These are phyloP conservation scores for Agrilus biguttatus DNA, from an alignment of 2,888 invertebrate species.

Conservation along the genomic window DNA sequence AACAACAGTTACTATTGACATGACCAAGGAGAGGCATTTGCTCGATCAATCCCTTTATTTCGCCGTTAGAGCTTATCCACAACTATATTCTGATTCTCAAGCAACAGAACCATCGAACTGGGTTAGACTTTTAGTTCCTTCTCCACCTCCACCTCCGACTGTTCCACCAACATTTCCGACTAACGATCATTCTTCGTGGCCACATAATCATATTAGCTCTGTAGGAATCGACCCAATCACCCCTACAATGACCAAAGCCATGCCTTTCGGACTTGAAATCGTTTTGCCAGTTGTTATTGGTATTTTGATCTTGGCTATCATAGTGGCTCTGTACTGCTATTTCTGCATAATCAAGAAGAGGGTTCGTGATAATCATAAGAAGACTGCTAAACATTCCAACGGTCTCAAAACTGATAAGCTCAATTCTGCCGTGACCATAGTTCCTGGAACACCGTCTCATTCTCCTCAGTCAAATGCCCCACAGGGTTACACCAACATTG, in stretches of 20 bases:
- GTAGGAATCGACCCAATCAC: constrained; percentile 23
- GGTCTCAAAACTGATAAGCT: constrained; percentile 26
- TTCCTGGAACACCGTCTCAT: constrained; percentile 28
- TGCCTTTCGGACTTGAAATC: constrained; percentile 32
- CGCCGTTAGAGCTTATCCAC: constrained; percentile 36
- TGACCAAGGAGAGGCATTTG: constrained; percentile 31
- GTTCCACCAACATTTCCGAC: constrained; percentile 27
- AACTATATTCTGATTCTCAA: constrained; percentile 22
- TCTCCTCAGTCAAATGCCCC: constrained; percentile 15
- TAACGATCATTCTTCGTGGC: constrained; percentile 27
- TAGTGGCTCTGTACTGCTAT: constrained; percentile 33
- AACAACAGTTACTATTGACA: constrained; percentile 34
- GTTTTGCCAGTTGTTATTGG: constrained; percentile 36
- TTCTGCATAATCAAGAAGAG: constrained; percentile 34
- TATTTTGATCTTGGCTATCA: constrained; percentile 29
- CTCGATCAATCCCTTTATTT: constrained; percentile 37
- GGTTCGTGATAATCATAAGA: constrained; percentile 17
- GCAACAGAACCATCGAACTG: constrained; percentile 39
- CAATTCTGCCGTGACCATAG: constrained; percentile 30
- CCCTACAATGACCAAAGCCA: constrained; percentile 28
- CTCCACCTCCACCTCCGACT: constrained; percentile 37
- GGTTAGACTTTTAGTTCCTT: constrained; percentile 36
- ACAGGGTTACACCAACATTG: constrained; percentile 18
- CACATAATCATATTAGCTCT: constrained; percentile 19
- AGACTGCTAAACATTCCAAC: constrained; percentile 17